phyloP scores from a whole-genome alignment of 2,888 invertebrate genomes.

The Cheilosia pagana region DNA sequence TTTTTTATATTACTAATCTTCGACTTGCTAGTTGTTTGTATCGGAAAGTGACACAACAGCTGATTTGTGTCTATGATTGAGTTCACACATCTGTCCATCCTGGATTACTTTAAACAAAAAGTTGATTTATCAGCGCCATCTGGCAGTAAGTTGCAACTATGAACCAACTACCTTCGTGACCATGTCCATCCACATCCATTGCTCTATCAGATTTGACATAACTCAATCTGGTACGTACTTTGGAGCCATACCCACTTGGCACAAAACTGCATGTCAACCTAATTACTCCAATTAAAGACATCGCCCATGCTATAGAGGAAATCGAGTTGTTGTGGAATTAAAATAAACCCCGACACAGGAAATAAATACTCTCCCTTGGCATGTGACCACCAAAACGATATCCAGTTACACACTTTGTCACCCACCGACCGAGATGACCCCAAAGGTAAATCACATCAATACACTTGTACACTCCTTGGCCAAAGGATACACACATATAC shows the following conservation, averaged over 20 bases:
- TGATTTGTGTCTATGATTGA: no score
- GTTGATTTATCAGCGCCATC: no score
- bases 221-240: slow-evolving; percentile 51
- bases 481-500: background rate
- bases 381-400: slow-evolving; percentile 73
- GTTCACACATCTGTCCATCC: no score
- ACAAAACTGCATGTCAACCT: slow-evolving; percentile 67
- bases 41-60: no score
- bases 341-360: slow-evolving; percentile 72
- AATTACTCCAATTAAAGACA: slow-evolving; percentile 74
- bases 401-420: slow-evolving; percentile 73
- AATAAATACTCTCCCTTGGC: slow-evolving; percentile 66
- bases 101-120: no score
- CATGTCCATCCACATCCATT: slow-evolving; percentile 14
- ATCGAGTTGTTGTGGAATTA: slow-evolving; percentile 70
- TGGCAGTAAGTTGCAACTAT: no score
- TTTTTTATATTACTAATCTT: no score
- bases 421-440: slow-evolving; percentile 70
- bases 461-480: slow-evolving; percentile 37
- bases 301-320: slow-evolving; percentile 67
- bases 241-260: slow-evolving; percentile 13
- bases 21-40: no score
- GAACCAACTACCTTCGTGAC: background rate
- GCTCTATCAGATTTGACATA: slow-evolving; percentile 61
- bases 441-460: slow-evolving; percentile 69